Evolutionary conservation across 2,888 invertebrate genomes (phyloP), one percentile per base, ranked within the genome.

Genomic region (Drosophila infuscata): DNA sequence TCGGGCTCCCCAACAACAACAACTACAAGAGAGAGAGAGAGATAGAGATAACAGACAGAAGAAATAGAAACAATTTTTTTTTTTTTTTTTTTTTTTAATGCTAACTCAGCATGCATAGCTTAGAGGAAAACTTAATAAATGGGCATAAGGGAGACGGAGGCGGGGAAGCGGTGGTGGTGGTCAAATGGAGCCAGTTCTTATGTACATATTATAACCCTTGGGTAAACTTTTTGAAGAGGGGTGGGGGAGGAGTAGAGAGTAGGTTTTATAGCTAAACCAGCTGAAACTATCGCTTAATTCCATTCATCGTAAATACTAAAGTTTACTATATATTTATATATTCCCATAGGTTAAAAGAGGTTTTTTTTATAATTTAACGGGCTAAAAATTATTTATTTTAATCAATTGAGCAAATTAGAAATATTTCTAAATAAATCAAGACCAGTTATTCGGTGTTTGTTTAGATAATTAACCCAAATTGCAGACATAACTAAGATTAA

Each of bases 1-100:
- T 92, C 89, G 70, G 82, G 76, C 73, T 91, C 88, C 74, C 81
- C 89, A 89, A 83, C 70, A 89, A 79, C 65, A 85, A 86, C 82
- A 83, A 91, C 92, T 92, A 92, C 78, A 74, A 61, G 36, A 82
- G 68, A 68, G 46, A 70, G 70, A 82, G 46, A 65, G 46, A 57
- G 51, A 80, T 43, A 71, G 70, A 53, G 53, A 61, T 62, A 53
- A 56, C 49, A 74, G 74, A 74, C 62, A 38, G 51, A 61, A 73
- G 43, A 69, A 54, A 70, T 60, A 65, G 63, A 70, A 56, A 65
- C 29, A 38, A 54, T 63, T 54, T 54, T 78, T 59, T 62, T 46
- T n/a, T 43, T n/a, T 25, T 62, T 46, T n/a, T 25, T 25, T 25
- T 25, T 25, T 43, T n/a, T 25, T 2, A 25, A 25, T 25, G 25